These are phyloP conservation scores for Drosophila prosaltans DNA, from an alignment of 1,140 invertebrate genomes.

Conservation along the genomic window DNA sequence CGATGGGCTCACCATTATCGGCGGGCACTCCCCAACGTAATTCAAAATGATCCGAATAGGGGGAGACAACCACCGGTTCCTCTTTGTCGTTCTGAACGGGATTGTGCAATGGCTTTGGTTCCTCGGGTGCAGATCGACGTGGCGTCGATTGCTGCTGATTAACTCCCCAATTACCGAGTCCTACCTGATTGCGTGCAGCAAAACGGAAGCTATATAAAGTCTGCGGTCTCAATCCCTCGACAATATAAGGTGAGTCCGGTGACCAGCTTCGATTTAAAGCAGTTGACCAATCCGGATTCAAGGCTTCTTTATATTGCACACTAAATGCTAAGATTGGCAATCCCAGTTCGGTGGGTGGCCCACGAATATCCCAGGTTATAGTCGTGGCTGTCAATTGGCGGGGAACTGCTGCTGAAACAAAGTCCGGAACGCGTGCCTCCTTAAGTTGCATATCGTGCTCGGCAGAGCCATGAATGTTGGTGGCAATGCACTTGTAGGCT, in stretches of 20 bases:
- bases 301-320: constrained; percentile 89
- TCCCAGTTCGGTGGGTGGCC: constrained; percentile 89
- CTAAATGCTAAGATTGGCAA: constrained; percentile 89
- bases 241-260: constrained; percentile 88
- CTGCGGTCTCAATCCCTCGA: constrained; percentile 91
- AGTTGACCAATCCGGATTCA: constrained; percentile 87
- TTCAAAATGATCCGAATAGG: constrained; percentile 90
- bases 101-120: constrained; percentile 79
- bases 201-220: constrained; percentile 93
- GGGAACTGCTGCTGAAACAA: constrained; percentile 84
- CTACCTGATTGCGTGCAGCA: constrained; percentile 92
- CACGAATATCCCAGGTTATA: constrained; percentile 90
- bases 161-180: constrained; percentile 88
- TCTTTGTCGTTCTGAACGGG: constrained; percentile 77
- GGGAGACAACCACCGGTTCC: constrained; percentile 76
- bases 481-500: constrained; percentile 92
- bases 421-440: constrained; percentile 87
- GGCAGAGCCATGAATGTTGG: constrained; percentile 89
- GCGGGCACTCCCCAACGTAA: constrained; percentile 91
- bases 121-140: constrained; percentile 83
- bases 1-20: constrained; percentile 94
- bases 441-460: constrained; percentile 88
- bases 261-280: constrained; percentile 90
- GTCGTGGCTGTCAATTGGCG: constrained; percentile 91
- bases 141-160: constrained; percentile 85